phyloP scores from a whole-genome alignment of 2,888 invertebrate genomes.

The Lasioglossum figueresi region DNA sequence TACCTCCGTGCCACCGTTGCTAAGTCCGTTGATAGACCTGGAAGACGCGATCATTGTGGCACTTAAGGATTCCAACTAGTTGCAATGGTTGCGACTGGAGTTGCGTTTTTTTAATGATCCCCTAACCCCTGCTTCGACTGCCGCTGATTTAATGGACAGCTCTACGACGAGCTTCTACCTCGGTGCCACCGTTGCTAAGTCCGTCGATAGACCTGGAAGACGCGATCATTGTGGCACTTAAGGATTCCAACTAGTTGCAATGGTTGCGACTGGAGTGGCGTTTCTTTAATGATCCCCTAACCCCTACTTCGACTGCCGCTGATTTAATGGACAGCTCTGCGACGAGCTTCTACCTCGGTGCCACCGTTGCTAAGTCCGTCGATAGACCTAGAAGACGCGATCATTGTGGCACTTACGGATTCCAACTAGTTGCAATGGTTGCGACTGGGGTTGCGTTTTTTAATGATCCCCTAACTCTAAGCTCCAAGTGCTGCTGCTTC shows the following conservation, averaged over 20 bases:
- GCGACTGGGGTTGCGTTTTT: not conserved
- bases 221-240: not conserved
- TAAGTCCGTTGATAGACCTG: not conserved
- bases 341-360: too few relatives aligned
- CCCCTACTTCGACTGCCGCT: not conserved
- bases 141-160: not conserved
- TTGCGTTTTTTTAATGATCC: conserved; percentile 2
- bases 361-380: not conserved
- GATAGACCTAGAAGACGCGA: not conserved
- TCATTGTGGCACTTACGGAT: not conserved
- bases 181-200: not conserved
- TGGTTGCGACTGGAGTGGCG: not conserved
- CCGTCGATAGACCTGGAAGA: not conserved
- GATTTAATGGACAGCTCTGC: not conserved
- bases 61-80: not conserved
- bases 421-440: not conserved
- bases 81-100: not conserved
- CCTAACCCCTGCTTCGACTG: conserved; percentile 20
- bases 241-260: not conserved
- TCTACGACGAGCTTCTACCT: too few relatives aligned
- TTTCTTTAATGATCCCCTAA: not conserved
- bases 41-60: not conserved
- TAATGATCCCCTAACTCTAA: not conserved
- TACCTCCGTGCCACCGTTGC: not conserved
- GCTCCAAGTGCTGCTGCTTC: not conserved